These are phyloP conservation scores for Colaptes auratus DNA, from an alignment of 2,113 vertebrate genomes.

Conservation along the genomic window DNA sequence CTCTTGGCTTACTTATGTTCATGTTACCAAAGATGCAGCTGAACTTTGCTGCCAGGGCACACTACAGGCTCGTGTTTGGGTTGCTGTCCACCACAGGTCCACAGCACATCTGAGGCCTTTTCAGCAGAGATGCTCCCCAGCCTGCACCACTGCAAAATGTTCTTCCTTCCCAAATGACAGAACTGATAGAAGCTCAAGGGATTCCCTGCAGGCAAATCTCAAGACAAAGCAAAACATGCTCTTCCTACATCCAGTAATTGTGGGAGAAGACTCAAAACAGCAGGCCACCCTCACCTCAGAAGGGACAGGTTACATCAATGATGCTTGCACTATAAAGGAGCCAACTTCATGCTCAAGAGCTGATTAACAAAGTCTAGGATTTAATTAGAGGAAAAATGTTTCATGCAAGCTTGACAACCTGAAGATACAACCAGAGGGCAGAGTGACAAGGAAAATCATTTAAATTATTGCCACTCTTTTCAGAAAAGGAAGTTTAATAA, in stretches of 20 bases:
- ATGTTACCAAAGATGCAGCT: not conserved
- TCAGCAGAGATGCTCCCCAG: not conserved
- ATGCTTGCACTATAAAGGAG: not conserved
- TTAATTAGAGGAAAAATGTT: not conserved
- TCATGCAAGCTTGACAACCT: not conserved
- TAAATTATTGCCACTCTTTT: not conserved
- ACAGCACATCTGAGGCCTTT: not conserved
- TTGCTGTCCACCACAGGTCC: not conserved
- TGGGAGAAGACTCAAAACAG: not conserved
- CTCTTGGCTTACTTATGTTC: not conserved
- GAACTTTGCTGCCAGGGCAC: not conserved
- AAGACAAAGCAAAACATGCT: not conserved
- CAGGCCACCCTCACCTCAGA: not conserved
- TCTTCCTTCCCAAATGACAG: not conserved
- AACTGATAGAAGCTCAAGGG: not conserved
- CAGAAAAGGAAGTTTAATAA: not conserved
- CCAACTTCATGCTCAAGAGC: not conserved
- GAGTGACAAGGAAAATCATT: not conserved
- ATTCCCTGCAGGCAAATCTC: not conserved
- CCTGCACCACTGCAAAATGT: not conserved
- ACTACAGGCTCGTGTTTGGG: not conserved
- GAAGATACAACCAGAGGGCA: not conserved
- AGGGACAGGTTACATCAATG: not conserved
- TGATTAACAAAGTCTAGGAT: not conserved
- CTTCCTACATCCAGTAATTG: not conserved